Evolutionary conservation across 2,113 vertebrate genomes (phyloP), one percentile per base, ranked within the genome.

Genomic region (Heteronetta atricapilla): DNA sequence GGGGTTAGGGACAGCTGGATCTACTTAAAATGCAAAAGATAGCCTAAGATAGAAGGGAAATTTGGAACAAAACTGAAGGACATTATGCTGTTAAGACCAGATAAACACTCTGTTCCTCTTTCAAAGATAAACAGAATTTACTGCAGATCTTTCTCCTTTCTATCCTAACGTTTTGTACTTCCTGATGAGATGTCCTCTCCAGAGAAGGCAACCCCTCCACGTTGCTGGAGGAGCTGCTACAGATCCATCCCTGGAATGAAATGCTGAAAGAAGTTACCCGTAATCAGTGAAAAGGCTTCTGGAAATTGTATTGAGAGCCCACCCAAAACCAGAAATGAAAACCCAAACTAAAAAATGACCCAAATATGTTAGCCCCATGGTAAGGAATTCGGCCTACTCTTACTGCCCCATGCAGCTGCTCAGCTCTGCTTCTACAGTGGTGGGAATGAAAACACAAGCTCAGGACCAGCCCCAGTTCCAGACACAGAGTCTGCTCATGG

Each of bases 81-180:
- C 44, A 28, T 69, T 28, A 8, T 69, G 28, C 64, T 83, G 56
- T 59, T 92, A 53, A n/a, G 85, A 72, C 17, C 76, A 75, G 67
- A 81, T 67, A 86, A 81, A 83, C 59, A 70, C n/a, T 81, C n/a
- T 81, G 50, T 50, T 90, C 36, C 56, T 88, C 46, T 70, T 86
- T 81, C 76, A 81, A 76, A 90, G 82, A 59, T 77, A 77, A 88
- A 46, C 40, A 73, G 48, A 63, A 82, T 91, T 96, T 72, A 59
- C 20, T 66, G 31, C n/a, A 81, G 53, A 23, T 53, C 56, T 80
- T 91, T 66, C 66, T 69, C 9, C 0, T 8, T 85, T 73, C 53
- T 48, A 40, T 42, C 19, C n/a, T 82, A 11, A 33, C 46, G 11
- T 58, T 73, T 66, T 77, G 18, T 80, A 59, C 19, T 90, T 94